A percentile compares a stretch with the other conserved stretches of the same genome.
Evolutionary conservation across 1,140 invertebrate species (phyloP).

Genomic region (Arctopsyche grandis): DNA sequence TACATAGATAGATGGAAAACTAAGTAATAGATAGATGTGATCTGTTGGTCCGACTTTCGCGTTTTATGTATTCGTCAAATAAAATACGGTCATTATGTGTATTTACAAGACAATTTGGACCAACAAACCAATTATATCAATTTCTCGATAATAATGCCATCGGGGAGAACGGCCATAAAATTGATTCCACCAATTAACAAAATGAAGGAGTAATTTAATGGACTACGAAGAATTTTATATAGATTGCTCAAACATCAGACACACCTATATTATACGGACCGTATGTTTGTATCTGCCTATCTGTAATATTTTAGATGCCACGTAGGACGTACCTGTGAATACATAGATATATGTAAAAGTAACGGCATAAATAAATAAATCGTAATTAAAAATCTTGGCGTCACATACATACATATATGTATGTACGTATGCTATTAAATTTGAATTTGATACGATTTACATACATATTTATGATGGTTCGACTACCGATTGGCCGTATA

Average conservation of each 20-base stretch:
- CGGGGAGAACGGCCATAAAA: conserved; percentile 42
- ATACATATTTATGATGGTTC: neutral
- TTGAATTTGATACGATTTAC: conserved; percentile 23
- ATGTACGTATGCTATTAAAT: neutral
- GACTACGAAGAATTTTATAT: conserved; percentile 40
- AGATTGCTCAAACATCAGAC: conserved; percentile 29
- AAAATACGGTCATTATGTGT: conserved; percentile 41
- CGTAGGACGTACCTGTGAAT: neutral
- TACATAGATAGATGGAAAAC: neutral
- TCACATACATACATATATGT: neutral
- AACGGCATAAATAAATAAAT: conserved; percentile 22
- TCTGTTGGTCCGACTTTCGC: neutral
- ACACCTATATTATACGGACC: conserved; percentile 7
- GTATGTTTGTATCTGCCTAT: neutral
- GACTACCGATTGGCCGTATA: neutral
- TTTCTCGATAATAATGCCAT: conserved; percentile 47
- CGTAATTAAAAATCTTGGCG: conserved; percentile 18
- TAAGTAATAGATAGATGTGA: neutral
- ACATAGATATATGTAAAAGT: neutral
- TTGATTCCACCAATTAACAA: conserved; percentile 47
- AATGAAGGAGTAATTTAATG: conserved; percentile 47
- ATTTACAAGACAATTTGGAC: conserved; percentile 45
- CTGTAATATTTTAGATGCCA: neutral
- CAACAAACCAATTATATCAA: conserved; percentile 46
- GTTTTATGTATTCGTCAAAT: conserved; percentile 38